A percentile compares a stretch with the other conserved stretches of the same genome.
Evolutionary conservation across 2,113 vertebrate species (phyloP).

Genomic region (Diphyllodes magnificus): DNA sequence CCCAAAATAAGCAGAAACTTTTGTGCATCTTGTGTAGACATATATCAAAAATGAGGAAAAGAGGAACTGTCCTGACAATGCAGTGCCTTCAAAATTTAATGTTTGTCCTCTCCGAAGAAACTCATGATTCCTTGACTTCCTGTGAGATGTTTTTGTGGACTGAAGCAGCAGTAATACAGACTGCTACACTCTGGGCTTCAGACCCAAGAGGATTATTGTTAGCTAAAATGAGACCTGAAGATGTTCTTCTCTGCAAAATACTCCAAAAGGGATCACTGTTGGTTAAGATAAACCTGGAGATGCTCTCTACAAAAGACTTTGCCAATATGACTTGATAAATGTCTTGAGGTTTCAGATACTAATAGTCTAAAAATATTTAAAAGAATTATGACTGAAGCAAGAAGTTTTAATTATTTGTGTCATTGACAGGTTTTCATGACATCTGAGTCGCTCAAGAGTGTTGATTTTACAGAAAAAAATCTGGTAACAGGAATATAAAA

Average conservation of each 20-base stretch:
- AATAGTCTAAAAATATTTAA: neutral
- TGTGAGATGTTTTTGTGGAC: neutral
- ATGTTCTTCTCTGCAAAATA: neutral
- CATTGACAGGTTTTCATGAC: neutral
- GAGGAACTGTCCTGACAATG: neutral
- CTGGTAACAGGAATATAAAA: neutral
- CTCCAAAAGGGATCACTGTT: neutral
- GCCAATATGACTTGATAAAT: neutral
- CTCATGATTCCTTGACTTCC: neutral
- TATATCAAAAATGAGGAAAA: neutral
- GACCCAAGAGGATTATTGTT: neutral
- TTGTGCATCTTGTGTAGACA: neutral
- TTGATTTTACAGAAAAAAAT: neutral
- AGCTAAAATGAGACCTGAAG: neutral
- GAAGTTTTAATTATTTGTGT: neutral
- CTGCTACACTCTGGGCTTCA: neutral
- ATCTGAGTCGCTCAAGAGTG: neutral
- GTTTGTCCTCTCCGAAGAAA: neutral
- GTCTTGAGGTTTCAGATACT: neutral
- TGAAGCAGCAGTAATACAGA: neutral
- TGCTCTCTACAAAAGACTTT: neutral
- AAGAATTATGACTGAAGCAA: neutral
- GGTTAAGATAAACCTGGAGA: neutral
- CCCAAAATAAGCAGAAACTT: neutral
- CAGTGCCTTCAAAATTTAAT: neutral